Evolutionary conservation across 2,888 invertebrate species (phyloP).

Genomic region (Perizoma affinitatum): DNA sequence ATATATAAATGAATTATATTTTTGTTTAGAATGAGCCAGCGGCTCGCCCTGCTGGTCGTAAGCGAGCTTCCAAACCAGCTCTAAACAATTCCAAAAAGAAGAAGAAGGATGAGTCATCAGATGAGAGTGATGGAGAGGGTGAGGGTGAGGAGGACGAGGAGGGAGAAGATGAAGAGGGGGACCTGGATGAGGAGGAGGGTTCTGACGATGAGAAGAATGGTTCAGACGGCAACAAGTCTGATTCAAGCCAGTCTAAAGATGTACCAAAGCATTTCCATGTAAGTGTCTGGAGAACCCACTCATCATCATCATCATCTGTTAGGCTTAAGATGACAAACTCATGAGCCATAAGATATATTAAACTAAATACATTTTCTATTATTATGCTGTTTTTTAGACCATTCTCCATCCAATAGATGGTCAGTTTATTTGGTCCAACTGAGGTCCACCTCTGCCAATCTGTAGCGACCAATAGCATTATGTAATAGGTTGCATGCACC

Average conservation of each 20-base stretch:
- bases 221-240: conserved; percentile 80
- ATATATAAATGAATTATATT: not conserved
- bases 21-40: conserved; percentile 63
- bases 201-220: conserved; percentile 82
- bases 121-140: conserved; percentile 73
- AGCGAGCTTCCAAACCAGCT: conserved; percentile 63
- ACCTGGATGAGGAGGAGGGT: conserved; percentile 78
- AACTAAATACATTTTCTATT: too few relatives aligned
- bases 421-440: too few relatives aligned
- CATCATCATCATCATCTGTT: too few relatives aligned
- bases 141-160: conserved; percentile 73
- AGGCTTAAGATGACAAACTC: too few relatives aligned
- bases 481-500: too few relatives aligned
- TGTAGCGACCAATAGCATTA: too few relatives aligned
- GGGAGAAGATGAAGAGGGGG: conserved; percentile 76
- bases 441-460: too few relatives aligned
- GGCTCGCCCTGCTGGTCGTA: conserved; percentile 63
- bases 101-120: conserved; percentile 71
- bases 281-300: conserved; percentile 39
- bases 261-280: conserved; percentile 84
- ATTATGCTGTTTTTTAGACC: too few relatives aligned
- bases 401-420: too few relatives aligned
- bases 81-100: conserved; percentile 77
- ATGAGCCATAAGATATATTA: too few relatives aligned
- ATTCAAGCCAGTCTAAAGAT: conserved; percentile 82